Evolutionary conservation across 2,888 invertebrate species (phyloP).

Genomic region (Agrilus mali): DNA sequence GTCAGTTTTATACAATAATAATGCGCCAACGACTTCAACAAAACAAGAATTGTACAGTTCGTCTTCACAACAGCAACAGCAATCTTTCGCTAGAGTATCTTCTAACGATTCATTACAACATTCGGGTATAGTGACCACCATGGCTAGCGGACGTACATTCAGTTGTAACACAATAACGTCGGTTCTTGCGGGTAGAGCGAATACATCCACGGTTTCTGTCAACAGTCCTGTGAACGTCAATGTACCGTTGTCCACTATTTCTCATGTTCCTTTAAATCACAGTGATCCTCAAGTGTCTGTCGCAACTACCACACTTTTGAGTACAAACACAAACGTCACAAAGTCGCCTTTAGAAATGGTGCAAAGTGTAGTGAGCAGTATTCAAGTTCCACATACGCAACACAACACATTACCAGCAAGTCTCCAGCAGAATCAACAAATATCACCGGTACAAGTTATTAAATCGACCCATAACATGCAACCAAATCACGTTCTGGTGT

Average conservation of each 20-base stretch:
- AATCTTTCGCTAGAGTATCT: no score
- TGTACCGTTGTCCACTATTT: conserved; percentile 29
- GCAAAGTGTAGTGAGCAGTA: conserved; percentile 60
- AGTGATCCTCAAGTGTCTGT: conserved; percentile 37
- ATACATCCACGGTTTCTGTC: conserved; percentile 64
- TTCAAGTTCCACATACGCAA: conserved; percentile 43
- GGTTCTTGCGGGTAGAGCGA: conserved; percentile 61
- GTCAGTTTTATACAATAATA: background rate
- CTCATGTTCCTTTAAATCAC: conserved; percentile 34
- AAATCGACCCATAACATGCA: conserved; percentile 37
- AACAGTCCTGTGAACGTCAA: conserved; percentile 40
- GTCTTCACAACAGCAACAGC: conserved; percentile 1
- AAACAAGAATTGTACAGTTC: conserved; percentile 1
- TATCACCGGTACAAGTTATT: conserved; percentile 31
- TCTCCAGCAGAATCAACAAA: conserved; percentile 28
- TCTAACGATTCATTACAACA: background rate
- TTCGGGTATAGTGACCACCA: conserved; percentile 41
- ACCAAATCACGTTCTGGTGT: conserved; percentile 62
- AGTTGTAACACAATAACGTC: conserved; percentile 73
- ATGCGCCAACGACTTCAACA: no score
- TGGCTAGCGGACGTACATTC: conserved; percentile 63
- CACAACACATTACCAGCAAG: conserved; percentile 17
- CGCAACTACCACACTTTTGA: conserved; percentile 32
- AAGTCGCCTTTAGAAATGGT: conserved; percentile 66
- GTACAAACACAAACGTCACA: conserved; percentile 32